Evolutionary conservation across 2,113 vertebrate species (phyloP).

Genomic region (Passer domesticus): DNA sequence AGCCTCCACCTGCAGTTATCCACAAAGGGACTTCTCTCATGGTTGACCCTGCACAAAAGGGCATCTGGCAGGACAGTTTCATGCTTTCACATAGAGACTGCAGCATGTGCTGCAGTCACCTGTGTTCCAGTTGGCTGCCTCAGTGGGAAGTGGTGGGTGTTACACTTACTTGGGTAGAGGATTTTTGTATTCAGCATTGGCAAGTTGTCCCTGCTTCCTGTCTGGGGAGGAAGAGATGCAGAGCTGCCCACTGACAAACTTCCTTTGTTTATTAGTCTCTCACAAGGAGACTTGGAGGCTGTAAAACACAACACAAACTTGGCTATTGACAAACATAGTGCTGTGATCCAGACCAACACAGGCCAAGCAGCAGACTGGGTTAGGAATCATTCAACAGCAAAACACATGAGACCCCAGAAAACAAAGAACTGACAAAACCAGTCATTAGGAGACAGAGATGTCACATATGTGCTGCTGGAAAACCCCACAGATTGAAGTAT

Average conservation of each 20-base stretch:
- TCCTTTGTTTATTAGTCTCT: slow-evolving; percentile 90
- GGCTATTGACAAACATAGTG: neutral
- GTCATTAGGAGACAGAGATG: neutral
- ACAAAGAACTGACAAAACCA: neutral
- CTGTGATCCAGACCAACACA: neutral
- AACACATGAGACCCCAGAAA: neutral
- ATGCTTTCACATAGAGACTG: neutral
- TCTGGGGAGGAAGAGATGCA: slow-evolving; percentile 86
- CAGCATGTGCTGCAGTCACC: neutral
- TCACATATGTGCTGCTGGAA: neutral
- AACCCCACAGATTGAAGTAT: neutral
- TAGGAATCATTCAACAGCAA: neutral
- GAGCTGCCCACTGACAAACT: slow-evolving; percentile 82
- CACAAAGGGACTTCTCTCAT: neutral
- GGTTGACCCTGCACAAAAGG: neutral
- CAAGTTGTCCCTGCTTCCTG: slow-evolving; percentile 85
- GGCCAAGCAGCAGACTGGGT: neutral
- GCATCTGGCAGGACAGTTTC: neutral
- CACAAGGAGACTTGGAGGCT: slow-evolving; percentile 87
- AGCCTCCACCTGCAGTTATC: neutral
- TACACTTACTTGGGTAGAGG: slow-evolving; percentile 86
- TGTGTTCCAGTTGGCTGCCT: neutral
- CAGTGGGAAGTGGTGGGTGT: neutral
- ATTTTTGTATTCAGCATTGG: slow-evolving; percentile 90
- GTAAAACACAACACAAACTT: slow-evolving; percentile 19